phyloP scores from a whole-genome alignment of 2,888 invertebrate species.

The Drosophila limbata region DNA sequence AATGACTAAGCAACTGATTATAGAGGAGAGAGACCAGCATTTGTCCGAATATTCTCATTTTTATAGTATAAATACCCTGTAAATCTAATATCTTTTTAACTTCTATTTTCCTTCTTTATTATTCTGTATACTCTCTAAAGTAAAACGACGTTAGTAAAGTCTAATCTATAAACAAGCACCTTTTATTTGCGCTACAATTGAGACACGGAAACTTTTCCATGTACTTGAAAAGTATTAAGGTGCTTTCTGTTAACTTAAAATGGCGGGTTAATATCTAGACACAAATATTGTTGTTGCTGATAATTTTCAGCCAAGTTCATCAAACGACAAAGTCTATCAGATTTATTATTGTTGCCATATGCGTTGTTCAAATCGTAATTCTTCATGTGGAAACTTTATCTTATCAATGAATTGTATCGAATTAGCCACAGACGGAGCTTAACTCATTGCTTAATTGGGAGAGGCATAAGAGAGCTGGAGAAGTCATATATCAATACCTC shows the following conservation, averaged over 20 bases:
- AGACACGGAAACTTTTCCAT: constrained; percentile 18
- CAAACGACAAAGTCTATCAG: constrained; percentile 23
- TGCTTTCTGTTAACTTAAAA: not conserved
- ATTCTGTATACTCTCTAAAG: not conserved
- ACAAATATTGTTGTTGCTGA: not conserved
- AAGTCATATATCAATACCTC: constrained; percentile 1
- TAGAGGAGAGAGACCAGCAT: not conserved
- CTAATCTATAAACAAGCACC: not conserved
- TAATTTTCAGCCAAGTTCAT: constrained; percentile 17
- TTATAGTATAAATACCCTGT: not conserved
- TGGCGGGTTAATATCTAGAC: constrained; percentile 1
- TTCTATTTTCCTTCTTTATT: not conserved
- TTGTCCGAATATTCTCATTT: not conserved
- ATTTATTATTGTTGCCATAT: constrained; percentile 41
- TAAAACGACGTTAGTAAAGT: not conserved
- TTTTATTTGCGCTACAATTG: constrained; percentile 9
- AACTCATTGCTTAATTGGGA: constrained; percentile 8
- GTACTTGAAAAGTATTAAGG: not conserved
- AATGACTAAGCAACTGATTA: constrained; percentile 30
- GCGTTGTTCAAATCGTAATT: constrained; percentile 25
- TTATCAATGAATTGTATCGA: constrained; percentile 42
- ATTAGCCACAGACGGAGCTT: constrained; percentile 32
- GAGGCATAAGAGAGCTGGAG: not conserved
- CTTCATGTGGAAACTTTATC: constrained; percentile 32
- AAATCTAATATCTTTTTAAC: not conserved